Base-by-base conservation (phyloP, 2,888 invertebrate species). In the Catocala nupta region DNA sequence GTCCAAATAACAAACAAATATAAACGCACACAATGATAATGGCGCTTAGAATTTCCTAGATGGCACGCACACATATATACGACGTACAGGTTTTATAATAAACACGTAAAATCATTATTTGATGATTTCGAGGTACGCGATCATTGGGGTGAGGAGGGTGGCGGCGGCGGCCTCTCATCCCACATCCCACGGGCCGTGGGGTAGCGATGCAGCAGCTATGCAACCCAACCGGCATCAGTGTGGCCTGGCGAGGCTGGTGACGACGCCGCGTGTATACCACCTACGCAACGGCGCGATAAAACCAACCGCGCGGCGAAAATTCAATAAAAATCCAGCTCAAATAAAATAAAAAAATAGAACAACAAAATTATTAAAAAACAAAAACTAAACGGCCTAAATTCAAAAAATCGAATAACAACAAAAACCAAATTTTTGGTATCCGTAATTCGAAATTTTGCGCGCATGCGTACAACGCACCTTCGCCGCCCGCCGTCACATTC, bases 101-200 rank as follows among this genome's bases (percentile, higher is more conserved):
- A 91, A 90, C 89, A 89, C 86, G 86, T 86, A 87, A 92, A 93
- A 94, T 93, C 91, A 94, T 94, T 94, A 93, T 92, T 93, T 92
- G 94, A 94, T 93, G 94, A 94, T 93, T 92, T 84, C 87, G 89
- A 85, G 91, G 91, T 81, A 83, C 84, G 89, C 85, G 90, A 84
- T 88, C 88, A 88, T 88, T 85, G 89, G 91, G 84, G 84, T 86
- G 90, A 84, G 91, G 81, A 77, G 66, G 81, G 83, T 84, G 68
- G 80, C 75, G 65, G 80, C 75, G 65, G 75, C 82, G 80, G 83
- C 70, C 61, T 63, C 90, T 80, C 91, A 87, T 84, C 78, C 92
- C 89, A 81, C 78, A 13, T 6, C 36, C 25, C 48, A 16, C 55
- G 54, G 70, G 52, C 73, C 68, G 68, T 73, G 81, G 81, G 85